Evolutionary conservation across 1,140 invertebrate species (phyloP), one percentile per base, ranked within the genome.

Genomic region (Ceratina calcarata): DNA sequence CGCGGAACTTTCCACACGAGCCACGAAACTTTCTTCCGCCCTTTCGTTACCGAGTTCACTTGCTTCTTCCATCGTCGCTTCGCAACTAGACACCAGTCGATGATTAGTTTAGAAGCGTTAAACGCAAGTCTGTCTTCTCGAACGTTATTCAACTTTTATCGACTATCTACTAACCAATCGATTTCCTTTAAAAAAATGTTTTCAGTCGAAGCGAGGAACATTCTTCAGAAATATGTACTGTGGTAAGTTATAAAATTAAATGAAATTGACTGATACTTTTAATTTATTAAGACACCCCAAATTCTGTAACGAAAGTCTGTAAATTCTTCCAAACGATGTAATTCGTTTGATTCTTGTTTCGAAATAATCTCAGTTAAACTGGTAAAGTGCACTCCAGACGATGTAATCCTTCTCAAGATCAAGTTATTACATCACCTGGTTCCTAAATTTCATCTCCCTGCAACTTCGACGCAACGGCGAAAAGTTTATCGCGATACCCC

Each of bases 1-100:
- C 22, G 18, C 13, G 37, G 65, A 69, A 60, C 74, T 68, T 69
- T 69, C 37, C 22, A 22, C 37, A 45, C 37, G 37, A 32, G 12
- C 73, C 53, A 15, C 64, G 55, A 51, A 76, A 76, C 65, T 76
- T 69, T 51, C 65, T 76, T 51, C 67, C 18, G n/a, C 45, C 16
- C 74, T 68, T 76, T 60, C 20, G 55, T 8, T 32, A 3, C 55
- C 13, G 16, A 68, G 55, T 60, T 76, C 24, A 4, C 74, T 16
- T 3, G 20, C 18, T 58, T 76, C 55, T 51, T 76, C 45, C 55
- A 45, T 45, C 37, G 24, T 51, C 37, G 49, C 55, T 69, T 15
- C 7, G 1, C 10, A 55, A 76, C n/a, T 15, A 69, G 37, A 51
- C 55, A 20, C 37, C 53, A n/a, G 32, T 57, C n/a, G 37, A 76